These are phyloP conservation scores for Kradibia gibbosae DNA, from an alignment of 1,140 invertebrate species.

Conservation along the genomic window DNA sequence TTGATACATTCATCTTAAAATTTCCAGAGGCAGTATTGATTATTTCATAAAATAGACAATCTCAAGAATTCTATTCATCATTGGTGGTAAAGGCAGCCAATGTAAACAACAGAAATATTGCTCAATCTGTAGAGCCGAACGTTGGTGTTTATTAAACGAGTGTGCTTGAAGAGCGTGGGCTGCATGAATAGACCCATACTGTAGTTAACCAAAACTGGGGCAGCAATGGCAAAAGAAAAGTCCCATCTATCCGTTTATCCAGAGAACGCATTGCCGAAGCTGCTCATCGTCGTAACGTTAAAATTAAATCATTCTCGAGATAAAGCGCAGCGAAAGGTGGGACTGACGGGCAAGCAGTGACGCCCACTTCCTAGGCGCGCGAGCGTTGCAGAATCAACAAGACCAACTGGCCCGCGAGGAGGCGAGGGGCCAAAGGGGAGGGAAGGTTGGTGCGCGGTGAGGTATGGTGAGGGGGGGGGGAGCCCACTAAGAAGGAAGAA, in stretches of 20 bases:
- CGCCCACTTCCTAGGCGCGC: slow-evolving; percentile 53
- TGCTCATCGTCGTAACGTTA: neutral
- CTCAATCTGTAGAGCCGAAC: neutral
- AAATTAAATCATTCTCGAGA: slow-evolving; percentile 51
- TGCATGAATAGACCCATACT: neutral
- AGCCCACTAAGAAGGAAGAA: too few species aligned
- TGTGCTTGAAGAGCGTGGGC: neutral
- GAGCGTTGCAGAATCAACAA: slow-evolving; percentile 48
- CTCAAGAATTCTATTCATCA: neutral
- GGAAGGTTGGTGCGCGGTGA: slow-evolving; percentile 28
- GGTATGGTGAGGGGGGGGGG: slow-evolving; percentile 33
- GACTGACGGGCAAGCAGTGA: slow-evolving; percentile 54
- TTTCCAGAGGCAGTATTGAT: neutral
- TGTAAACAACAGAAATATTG: too few species aligned
- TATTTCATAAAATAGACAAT: neutral
- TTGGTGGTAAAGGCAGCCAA: neutral
- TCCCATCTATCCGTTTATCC: neutral
- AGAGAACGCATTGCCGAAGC: neutral
- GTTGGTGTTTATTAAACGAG: too few species aligned
- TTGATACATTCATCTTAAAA: neutral
- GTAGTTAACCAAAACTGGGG: neutral
- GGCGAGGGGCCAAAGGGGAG: neutral
- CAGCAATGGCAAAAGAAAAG: neutral
- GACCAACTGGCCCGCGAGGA: slow-evolving; percentile 16
- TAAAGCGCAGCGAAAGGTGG: slow-evolving; percentile 55